Percentiles rank a stretch among this genome's conserved stretches.
Conservation (phyloP, 2,797 vertebrate genomes). For the Peromyscus eremicus region DNA sequence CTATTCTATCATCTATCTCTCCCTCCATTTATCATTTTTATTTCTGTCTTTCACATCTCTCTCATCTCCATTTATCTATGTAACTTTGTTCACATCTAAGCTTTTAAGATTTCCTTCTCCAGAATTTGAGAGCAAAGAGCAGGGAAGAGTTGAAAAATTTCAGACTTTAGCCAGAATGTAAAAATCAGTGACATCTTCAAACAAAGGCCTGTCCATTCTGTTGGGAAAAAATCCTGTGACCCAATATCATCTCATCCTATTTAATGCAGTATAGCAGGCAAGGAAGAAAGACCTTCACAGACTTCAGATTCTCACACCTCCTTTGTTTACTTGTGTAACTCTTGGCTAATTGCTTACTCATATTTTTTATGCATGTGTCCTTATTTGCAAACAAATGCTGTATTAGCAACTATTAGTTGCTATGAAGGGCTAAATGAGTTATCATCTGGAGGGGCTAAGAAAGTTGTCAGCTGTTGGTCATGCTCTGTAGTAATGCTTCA, state of each 20-base stretch:
- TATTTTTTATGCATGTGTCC: not conserved
- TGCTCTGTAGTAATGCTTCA: not conserved
- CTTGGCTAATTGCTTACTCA: not conserved
- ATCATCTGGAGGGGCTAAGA: not conserved
- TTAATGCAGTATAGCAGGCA: not conserved
- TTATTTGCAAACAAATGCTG: not conserved
- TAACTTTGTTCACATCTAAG: not conserved
- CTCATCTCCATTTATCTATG: not conserved
- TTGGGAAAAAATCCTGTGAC: fast-evolving
- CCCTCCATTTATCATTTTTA: not conserved
- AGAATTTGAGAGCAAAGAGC: conserved; percentile 1
- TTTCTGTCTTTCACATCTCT: not conserved
- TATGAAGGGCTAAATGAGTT: not conserved
- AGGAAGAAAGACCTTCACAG: not conserved
- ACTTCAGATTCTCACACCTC: too few relatives aligned
- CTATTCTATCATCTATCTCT: too few relatives aligned
- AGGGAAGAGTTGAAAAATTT: not conserved
- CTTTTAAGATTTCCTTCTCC: not conserved
- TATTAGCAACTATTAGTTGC: not conserved
- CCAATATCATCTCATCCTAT: not conserved
- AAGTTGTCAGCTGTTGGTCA: not conserved
- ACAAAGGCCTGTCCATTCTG: not conserved
- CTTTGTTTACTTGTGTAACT: not conserved
- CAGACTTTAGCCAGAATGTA: not conserved
- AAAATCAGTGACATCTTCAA: not conserved